A percentile compares a stretch with the other conserved stretches of the same genome.
phyloP scores from a whole-genome alignment of 1,140 invertebrate species.

The Trichoplusia ni region DNA sequence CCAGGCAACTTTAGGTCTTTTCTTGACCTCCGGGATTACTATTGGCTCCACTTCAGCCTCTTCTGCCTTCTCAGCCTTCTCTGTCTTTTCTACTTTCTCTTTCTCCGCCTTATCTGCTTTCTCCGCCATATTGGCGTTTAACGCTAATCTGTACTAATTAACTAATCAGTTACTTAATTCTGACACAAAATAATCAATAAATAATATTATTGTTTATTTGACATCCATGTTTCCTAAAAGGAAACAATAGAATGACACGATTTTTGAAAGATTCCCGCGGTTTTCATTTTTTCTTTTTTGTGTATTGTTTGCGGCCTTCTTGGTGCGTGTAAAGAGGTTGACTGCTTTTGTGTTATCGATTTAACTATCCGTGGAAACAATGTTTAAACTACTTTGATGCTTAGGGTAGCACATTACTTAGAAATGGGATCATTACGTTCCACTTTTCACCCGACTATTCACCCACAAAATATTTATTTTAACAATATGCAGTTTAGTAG shows the following conservation, averaged over 20 bases:
- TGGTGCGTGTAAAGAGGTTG: background rate
- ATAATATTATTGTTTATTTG: conserved; percentile 5
- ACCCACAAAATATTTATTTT: no score
- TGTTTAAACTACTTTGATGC: no score
- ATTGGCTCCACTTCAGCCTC: background rate
- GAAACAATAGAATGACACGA: conserved; percentile 18
- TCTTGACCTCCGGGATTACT: background rate
- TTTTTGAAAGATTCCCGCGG: conserved; percentile 1
- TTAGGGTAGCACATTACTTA: no score
- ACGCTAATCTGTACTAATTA: conserved; percentile 22
- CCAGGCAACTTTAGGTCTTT: conserved; percentile 70
- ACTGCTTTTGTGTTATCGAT: conserved; percentile 6
- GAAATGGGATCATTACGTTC: no score
- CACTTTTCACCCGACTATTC: no score
- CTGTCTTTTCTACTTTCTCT: background rate
- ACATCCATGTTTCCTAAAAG: conserved; percentile 9
- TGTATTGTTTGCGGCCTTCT: background rate
- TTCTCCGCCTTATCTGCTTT: background rate
- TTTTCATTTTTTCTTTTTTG: background rate
- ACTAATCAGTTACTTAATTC: conserved; percentile 4
- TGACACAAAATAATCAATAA: background rate
- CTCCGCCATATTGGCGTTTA: conserved; percentile 41
- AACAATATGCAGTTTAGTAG: no score
- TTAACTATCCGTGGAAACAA: background rate
- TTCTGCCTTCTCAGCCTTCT: background rate